These are phyloP conservation scores for Ciconia boyciana DNA, from an alignment of 2,113 vertebrate species.

Conservation along the genomic window DNA sequence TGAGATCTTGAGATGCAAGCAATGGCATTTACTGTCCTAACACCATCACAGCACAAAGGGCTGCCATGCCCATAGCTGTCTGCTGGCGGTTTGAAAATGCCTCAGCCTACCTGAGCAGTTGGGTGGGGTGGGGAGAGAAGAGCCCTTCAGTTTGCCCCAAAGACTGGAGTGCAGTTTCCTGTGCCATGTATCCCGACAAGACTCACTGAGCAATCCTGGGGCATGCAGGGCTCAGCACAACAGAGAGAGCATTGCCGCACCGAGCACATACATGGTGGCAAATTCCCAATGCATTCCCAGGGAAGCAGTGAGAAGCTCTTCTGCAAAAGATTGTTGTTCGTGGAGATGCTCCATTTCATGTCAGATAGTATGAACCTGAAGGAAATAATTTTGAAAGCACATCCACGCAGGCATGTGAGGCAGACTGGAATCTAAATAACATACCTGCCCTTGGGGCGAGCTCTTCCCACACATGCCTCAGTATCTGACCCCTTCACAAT, in stretches of 20 bases:
- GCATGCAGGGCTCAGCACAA: background rate
- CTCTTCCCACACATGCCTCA: background rate
- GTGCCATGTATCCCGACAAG: background rate
- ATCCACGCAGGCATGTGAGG: background rate
- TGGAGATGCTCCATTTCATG: background rate
- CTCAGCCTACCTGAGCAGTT: background rate
- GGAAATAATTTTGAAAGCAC: background rate
- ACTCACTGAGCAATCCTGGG: background rate
- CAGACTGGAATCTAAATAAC: background rate
- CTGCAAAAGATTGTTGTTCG: background rate
- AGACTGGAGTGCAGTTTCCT: background rate
- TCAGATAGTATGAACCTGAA: background rate
- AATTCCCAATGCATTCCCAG: background rate
- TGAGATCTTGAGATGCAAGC: background rate
- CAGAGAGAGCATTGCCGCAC: accelerated
- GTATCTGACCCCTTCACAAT: background rate
- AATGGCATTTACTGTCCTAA: background rate
- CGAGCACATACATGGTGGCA: background rate
- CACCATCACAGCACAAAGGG: background rate
- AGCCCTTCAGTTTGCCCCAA: background rate
- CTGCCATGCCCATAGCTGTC: background rate
- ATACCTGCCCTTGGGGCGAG: background rate
- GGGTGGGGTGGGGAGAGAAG: background rate
- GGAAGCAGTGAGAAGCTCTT: background rate
- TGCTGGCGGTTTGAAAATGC: background rate